Base-by-base conservation (phyloP, 2,113 vertebrate genomes). In the Tamias sibiricus region DNA sequence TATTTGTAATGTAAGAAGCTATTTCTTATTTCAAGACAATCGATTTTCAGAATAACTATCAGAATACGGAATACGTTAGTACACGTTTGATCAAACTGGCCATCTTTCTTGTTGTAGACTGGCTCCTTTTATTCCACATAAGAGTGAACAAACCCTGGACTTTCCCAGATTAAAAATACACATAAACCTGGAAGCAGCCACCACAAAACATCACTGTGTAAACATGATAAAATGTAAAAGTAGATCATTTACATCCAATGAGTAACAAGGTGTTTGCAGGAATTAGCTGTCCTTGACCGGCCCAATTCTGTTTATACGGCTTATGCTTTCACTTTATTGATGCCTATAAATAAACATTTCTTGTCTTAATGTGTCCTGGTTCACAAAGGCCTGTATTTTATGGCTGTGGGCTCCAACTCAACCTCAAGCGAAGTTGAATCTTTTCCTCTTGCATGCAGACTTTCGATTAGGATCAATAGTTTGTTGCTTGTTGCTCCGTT, bases 171-270 rank as follows among this genome's bases (percentile, higher is more conserved):
- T 96, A 97, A 95, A 97, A 95, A 93, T 82, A 72, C 59, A 92
- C 96, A 95, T 87, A 74, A 97, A 98, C 97, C 97, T 98, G 97
- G 95, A 97, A 97, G 68, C 52, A 97, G 96, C 74, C 91, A 87
- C 80, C 96, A 93, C 92, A 94, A 95, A 97, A 95, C 96, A 97
- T 95, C 90, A 24, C 92, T 97, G 89, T 93, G 97, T 91, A 98
- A 98, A 98, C 96, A 98, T 94, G 98, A 98, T 97, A 97, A 98
- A 98, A 95, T 93, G 96, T 85, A 98, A 97, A 97, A 98, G 93
- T 88, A 94, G 96, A 95, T 97, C 74, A 92, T 96, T 97, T 97
- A 97, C 95, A 94, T 96, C 95, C 95, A 95, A 84, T 97, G 92
- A 96, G 75, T 96, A 97, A 96, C 94, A 95, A 97, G 94, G 90